Conservation (phyloP, 2,888 invertebrate genomes). For the Drosophila mettleri region DNA sequence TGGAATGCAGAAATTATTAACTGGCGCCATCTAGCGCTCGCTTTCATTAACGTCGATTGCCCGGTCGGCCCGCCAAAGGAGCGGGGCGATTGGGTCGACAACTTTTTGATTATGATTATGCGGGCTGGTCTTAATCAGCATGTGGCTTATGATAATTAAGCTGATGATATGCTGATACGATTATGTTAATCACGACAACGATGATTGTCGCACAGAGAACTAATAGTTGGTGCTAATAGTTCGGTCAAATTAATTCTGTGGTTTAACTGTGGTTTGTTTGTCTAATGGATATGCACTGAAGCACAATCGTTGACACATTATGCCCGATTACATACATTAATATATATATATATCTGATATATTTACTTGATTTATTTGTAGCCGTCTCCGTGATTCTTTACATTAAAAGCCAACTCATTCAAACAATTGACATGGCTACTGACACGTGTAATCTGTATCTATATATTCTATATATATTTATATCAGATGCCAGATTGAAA, state of each 20-base stretch:
- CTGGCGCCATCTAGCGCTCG: slow-evolving; percentile 52
- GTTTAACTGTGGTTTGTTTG: slow-evolving; percentile 20
- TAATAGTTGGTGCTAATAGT: slow-evolving; percentile 23
- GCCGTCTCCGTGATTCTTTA: not conserved
- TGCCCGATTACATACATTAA: not conserved
- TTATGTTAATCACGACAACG: slow-evolving; percentile 38
- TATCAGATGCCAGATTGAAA: not conserved
- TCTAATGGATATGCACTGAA: slow-evolving; percentile 15
- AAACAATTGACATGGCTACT: slow-evolving; percentile 74
- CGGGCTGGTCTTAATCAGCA: slow-evolving; percentile 48
- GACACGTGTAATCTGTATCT: slow-evolving; percentile 73
- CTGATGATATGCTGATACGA: slow-evolving; percentile 45
- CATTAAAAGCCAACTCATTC: slow-evolving; percentile 59
- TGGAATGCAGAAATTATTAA: slow-evolving; percentile 58
- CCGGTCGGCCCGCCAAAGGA: slow-evolving; percentile 2
- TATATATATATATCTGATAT: not conserved
- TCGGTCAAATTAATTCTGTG: slow-evolving; percentile 39
- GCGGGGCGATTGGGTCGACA: slow-evolving; percentile 35
- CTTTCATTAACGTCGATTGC: slow-evolving; percentile 32
- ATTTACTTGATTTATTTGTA: slow-evolving; percentile 9
- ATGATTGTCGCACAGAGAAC: slow-evolving; percentile 10
- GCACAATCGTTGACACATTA: not conserved
- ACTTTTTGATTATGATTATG: slow-evolving; percentile 64
- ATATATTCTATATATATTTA: slow-evolving; percentile 4
- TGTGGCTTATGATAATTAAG: slow-evolving; percentile 59